Conservation (phyloP, 2,797 vertebrate species). For the Ctenochaetus hawaiiensis region DNA sequence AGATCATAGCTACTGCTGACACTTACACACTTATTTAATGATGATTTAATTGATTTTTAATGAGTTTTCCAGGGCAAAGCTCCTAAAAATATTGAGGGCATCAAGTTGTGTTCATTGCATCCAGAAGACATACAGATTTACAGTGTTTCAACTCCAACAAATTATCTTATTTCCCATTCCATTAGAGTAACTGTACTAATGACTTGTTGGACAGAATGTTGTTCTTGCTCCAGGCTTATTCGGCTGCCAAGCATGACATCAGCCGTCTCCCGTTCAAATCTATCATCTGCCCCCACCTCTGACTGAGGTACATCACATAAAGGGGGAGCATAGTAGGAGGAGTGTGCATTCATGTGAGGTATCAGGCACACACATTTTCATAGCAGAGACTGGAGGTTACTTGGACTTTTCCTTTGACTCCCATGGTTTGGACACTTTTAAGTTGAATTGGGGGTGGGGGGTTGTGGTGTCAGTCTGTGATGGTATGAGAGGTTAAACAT, state of each 20-base stretch:
- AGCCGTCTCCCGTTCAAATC: conserved; percentile 53
- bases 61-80: conserved; percentile 60
- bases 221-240: conserved; percentile 44
- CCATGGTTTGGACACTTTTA: conserved; percentile 20
- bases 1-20: conserved; percentile 63
- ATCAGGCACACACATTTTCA: conserved; percentile 15
- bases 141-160: conserved; percentile 51
- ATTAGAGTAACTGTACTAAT: conserved; percentile 46
- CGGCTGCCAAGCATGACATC: conserved; percentile 68
- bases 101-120: conserved; percentile 33
- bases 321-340: background rate
- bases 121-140: conserved; percentile 49
- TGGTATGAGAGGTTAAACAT: conserved; percentile 41
- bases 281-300: conserved; percentile 50
- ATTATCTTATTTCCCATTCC: conserved; percentile 63
- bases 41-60: conserved; percentile 69
- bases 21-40: conserved; percentile 38
- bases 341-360: conserved; percentile 11
- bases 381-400: conserved; percentile 7
- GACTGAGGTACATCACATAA: conserved; percentile 40
- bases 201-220: conserved; percentile 47
- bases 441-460: conserved; percentile 25
- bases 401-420: conserved; percentile 8
- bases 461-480: conserved; percentile 31
- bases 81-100: conserved; percentile 38